Evolutionary conservation across 2,888 invertebrate species (phyloP).

Genomic region (Philhelius pedissequus): DNA sequence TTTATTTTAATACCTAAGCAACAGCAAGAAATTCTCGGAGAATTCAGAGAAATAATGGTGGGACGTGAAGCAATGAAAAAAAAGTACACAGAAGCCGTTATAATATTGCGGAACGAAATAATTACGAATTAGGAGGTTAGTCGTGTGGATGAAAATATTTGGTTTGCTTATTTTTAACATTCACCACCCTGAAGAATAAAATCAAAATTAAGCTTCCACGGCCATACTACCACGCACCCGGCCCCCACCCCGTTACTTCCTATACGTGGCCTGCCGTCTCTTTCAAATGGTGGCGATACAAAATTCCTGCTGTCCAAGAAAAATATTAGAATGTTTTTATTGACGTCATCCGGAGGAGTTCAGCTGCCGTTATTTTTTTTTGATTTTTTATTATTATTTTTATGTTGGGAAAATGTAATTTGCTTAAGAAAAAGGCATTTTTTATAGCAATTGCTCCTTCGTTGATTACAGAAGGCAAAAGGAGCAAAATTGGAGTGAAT

Average conservation of each 20-base stretch:
- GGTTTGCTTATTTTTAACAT: not conserved
- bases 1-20: not conserved
- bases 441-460: not conserved
- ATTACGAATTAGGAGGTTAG: constrained; percentile 65
- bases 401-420: constrained; percentile 27
- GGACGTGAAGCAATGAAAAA: not conserved
- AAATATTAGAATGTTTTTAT: constrained; percentile 32
- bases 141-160: constrained; percentile 60
- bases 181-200: not conserved
- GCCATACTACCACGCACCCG: not conserved
- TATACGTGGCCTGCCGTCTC: not conserved
- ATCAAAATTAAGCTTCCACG: not conserved
- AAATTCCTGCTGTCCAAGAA: constrained; percentile 27
- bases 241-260: not conserved
- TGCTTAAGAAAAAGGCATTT: constrained; percentile 1
- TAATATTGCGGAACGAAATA: constrained; percentile 64
- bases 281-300: not conserved
- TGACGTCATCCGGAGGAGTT: constrained; percentile 33
- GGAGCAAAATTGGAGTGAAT: constrained; percentile 1
- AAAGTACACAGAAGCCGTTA: constrained; percentile 9
- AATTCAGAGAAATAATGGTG: not conserved
- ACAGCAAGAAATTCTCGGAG: not conserved
- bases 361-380: not conserved
- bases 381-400: constrained; percentile 12
- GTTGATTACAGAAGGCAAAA: not conserved